Conservation (phyloP, 2,113 vertebrate genomes). For the Cisticola juncidis region DNA sequence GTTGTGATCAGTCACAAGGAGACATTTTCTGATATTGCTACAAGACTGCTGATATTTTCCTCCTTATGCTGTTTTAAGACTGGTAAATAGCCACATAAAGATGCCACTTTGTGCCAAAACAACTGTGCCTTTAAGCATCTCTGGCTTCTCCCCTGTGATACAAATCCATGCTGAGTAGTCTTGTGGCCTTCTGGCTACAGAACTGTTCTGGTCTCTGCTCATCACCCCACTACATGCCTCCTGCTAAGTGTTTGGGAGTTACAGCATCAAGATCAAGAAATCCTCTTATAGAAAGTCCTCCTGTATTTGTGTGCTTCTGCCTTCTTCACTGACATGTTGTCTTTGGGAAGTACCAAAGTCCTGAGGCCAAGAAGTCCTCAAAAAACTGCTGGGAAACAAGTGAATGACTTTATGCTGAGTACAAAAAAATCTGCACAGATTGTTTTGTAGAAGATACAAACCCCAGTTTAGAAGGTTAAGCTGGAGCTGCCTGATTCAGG, state of each 20-base stretch:
- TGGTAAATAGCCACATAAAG: neutral
- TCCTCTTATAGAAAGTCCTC: neutral
- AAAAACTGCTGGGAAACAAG: neutral
- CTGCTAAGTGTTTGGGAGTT: neutral
- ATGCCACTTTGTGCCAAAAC: neutral
- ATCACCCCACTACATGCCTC: neutral
- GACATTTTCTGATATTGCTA: neutral
- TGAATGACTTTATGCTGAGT: fast-evolving
- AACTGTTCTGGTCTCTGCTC: neutral
- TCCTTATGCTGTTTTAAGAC: neutral
- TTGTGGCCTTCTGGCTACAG: neutral
- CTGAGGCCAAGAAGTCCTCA: neutral
- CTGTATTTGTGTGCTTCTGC: neutral
- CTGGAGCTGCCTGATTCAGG: neutral
- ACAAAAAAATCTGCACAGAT: neutral
- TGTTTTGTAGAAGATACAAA: neutral
- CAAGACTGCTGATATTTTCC: neutral
- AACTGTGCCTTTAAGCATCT: neutral
- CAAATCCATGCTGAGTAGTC: neutral
- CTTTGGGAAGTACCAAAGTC: neutral
- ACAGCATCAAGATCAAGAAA: neutral
- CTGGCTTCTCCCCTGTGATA: neutral
- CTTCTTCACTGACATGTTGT: neutral
- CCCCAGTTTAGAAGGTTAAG: neutral
- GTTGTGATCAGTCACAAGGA: neutral